phyloP scores from a whole-genome alignment of 92 coral and sea anemone species.

The Isaurus tuberculatus region DNA sequence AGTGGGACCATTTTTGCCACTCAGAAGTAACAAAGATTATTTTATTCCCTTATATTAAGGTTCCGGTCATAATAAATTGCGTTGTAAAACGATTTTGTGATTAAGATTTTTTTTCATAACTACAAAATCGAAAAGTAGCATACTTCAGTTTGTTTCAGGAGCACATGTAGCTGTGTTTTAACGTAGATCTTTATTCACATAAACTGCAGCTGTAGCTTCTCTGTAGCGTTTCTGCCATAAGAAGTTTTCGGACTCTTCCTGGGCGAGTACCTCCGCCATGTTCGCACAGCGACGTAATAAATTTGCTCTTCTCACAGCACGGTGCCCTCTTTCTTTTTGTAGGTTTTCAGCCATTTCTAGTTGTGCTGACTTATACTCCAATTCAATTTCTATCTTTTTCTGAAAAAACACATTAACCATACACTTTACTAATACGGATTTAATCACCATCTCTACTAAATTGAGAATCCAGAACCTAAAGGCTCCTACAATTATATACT shows the following conservation, averaged over 20 bases:
- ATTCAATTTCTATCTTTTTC: conserved; percentile 81
- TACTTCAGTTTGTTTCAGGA: too few relatives aligned
- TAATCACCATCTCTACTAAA: not conserved
- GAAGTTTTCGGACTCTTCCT: conserved; percentile 83
- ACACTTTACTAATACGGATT: not conserved
- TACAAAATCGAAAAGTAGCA: too few relatives aligned
- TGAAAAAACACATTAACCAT: conserved; percentile 1
- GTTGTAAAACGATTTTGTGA: too few relatives aligned
- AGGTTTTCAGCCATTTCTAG: conserved; percentile 82
- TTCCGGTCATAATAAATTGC: too few relatives aligned
- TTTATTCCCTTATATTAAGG: too few relatives aligned
- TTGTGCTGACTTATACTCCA: conserved; percentile 70
- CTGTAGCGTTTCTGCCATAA: conserved; percentile 81
- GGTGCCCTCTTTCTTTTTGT: conserved; percentile 68
- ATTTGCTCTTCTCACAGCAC: conserved; percentile 78
- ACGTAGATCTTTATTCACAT: conserved; percentile 71
- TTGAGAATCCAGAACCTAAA: too few relatives aligned
- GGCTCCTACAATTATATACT: too few relatives aligned
- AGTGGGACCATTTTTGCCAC: too few relatives aligned
- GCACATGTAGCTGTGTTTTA: too few relatives aligned
- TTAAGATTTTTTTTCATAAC: too few relatives aligned
- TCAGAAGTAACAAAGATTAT: too few relatives aligned
- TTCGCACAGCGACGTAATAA: conserved; percentile 96
- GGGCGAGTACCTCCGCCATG: conserved; percentile 94
- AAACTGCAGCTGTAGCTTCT: conserved; percentile 75